These are phyloP conservation scores for Eugnorisma glareosa DNA, from an alignment of 2,888 invertebrate species.

Conservation along the genomic window DNA sequence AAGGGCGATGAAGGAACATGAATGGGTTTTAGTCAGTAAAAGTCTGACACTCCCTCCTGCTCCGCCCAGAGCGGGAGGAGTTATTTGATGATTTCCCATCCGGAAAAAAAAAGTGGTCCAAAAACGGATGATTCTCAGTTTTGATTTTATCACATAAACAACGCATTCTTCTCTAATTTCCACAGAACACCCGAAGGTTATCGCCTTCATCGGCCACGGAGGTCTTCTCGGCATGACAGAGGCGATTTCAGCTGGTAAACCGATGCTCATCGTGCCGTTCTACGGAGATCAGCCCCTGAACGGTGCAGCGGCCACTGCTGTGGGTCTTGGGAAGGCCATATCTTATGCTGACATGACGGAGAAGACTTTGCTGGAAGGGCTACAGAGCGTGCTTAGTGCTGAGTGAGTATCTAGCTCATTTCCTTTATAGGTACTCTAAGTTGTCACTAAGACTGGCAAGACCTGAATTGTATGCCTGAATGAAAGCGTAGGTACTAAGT, in stretches of 20 bases:
- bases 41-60: too few species aligned
- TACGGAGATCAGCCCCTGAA: slow-evolving; percentile 92
- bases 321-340: slow-evolving; percentile 88
- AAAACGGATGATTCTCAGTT: background rate
- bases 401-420: slow-evolving; percentile 83
- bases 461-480: background rate
- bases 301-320: slow-evolving; percentile 87
- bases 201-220: slow-evolving; percentile 91
- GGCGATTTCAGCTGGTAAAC: slow-evolving; percentile 91
- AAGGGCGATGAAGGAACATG: too few species aligned
- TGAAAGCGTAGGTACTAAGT: background rate
- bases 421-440: background rate
- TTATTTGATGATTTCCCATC: too few species aligned
- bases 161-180: background rate
- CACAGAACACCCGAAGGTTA: slow-evolving; percentile 91
- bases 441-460: background rate
- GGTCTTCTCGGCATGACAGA: slow-evolving; percentile 92
- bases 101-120: too few species aligned
- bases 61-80: too few species aligned
- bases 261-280: slow-evolving; percentile 91
- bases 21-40: too few species aligned
- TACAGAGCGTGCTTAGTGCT: slow-evolving; percentile 88
- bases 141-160: background rate
- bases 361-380: slow-evolving; percentile 85
- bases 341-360: slow-evolving; percentile 88